Percentiles rank a stretch among this genome's conserved stretches.
Evolutionary conservation across 2,113 vertebrate species (phyloP).

Genomic region (Cinclus cinclus): DNA sequence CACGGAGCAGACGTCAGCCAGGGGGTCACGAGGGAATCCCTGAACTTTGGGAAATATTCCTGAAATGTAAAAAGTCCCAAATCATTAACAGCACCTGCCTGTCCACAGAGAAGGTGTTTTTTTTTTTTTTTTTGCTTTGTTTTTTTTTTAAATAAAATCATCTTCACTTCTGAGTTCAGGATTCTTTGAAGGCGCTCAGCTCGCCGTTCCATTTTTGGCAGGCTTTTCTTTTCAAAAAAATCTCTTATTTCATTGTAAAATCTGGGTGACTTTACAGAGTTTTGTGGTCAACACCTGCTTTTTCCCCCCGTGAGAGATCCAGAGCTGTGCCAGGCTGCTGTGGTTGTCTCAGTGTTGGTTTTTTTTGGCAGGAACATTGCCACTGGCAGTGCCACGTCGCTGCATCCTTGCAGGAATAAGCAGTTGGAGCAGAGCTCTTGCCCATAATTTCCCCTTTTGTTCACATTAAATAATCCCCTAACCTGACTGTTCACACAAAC

Average conservation of each 20-base stretch:
- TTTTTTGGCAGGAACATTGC: background rate
- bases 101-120: background rate
- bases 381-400: background rate
- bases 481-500: background rate
- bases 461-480: background rate
- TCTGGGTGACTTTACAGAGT: background rate
- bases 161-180: background rate
- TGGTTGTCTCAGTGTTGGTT: background rate
- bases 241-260: background rate
- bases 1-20: background rate
- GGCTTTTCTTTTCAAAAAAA: background rate
- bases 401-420: background rate
- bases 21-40: background rate
- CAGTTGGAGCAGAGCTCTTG: background rate
- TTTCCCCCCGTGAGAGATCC: background rate
- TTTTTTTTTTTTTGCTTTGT: no score
- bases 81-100: background rate
- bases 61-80: background rate
- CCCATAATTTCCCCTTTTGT: background rate
- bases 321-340: background rate
- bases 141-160: background rate
- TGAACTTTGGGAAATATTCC: background rate
- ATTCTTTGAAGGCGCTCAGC: background rate
- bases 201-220: background rate
- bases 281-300: background rate